Percentiles rank a stretch among this genome's conserved stretches.
These are phyloP conservation scores for Crossaster papposus DNA, from an alignment of 53 echinoderm and acorn worm species.

Conservation along the genomic window DNA sequence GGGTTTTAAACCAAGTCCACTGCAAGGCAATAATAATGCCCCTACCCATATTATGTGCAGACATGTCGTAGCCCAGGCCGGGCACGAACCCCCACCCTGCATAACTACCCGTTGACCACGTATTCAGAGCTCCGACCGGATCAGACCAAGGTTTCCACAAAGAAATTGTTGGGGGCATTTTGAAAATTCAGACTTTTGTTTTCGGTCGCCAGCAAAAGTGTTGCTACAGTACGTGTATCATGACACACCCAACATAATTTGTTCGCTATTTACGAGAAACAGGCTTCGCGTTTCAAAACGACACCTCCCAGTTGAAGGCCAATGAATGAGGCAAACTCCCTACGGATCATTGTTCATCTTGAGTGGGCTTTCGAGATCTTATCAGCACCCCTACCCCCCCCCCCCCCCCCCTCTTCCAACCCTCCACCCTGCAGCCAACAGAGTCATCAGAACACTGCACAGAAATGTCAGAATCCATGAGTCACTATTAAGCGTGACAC, in stretches of 20 bases:
- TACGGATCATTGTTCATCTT: slow-evolving; percentile 38
- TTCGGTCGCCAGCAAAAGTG: background rate
- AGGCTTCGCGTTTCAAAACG: background rate
- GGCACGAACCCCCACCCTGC: too few relatives aligned
- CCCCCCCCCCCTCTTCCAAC: too few relatives aligned
- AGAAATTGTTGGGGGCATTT: background rate
- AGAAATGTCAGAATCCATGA: background rate
- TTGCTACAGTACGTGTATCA: background rate
- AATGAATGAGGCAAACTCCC: slow-evolving; percentile 32
- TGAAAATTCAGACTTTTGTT: background rate
- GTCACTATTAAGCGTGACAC: background rate
- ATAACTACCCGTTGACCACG: too few relatives aligned
- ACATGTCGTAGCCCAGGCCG: too few relatives aligned
- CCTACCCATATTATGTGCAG: too few relatives aligned
- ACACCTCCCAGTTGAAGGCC: slow-evolving; percentile 19
- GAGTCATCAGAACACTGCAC: slow-evolving; percentile 11
- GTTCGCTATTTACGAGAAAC: background rate
- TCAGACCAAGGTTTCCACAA: background rate
- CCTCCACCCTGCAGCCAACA: background rate
- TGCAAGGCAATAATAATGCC: too few relatives aligned
- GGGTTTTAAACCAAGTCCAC: too few relatives aligned
- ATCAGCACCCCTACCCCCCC: too few relatives aligned
- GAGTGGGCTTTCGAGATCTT: background rate
- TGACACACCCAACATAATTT: background rate
- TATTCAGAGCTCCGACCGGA: too few relatives aligned